Evolutionary conservation across 2,888 invertebrate species (phyloP).

Genomic region (Notodonta ziczac): DNA sequence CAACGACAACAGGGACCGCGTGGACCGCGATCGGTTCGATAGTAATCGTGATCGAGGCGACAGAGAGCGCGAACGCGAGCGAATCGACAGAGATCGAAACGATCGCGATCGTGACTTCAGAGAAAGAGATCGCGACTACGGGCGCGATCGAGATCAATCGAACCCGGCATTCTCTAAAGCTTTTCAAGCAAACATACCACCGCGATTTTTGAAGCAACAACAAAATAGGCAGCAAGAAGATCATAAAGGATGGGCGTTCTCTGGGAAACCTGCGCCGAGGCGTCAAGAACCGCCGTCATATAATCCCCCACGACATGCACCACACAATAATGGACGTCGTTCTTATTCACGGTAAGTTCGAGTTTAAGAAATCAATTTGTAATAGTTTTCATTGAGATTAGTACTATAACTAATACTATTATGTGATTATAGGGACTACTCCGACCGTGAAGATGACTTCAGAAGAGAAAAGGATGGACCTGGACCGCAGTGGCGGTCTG

Average conservation of each 20-base stretch:
- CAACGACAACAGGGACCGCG: conserved; percentile 54
- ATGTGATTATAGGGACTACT: conserved; percentile 70
- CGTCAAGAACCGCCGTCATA: conserved; percentile 72
- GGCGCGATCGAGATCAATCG: conserved; percentile 79
- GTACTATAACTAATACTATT: conserved; percentile 4
- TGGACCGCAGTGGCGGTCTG: conserved; percentile 78
- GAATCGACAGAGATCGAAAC: conserved; percentile 38
- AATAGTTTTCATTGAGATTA: background rate
- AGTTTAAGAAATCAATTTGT: background rate
- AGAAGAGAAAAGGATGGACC: conserved; percentile 74
- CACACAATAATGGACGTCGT: conserved; percentile 68
- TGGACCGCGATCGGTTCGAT: conserved; percentile 49
- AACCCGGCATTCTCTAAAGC: conserved; percentile 88
- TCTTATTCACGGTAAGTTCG: conserved; percentile 72
- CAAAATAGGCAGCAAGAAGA: conserved; percentile 81
- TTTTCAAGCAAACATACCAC: conserved; percentile 93
- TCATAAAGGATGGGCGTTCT: conserved; percentile 76
- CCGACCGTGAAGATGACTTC: conserved; percentile 78
- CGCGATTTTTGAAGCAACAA: conserved; percentile 92
- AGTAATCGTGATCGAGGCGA: conserved; percentile 51
- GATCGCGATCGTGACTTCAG: conserved; percentile 63
- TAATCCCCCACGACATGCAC: conserved; percentile 69
- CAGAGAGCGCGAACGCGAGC: conserved; percentile 54
- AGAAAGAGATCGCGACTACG: conserved; percentile 63
- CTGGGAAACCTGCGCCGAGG: conserved; percentile 68